phyloP scores from a whole-genome alignment of 2,888 invertebrate species.

The Saturnia japonica region DNA sequence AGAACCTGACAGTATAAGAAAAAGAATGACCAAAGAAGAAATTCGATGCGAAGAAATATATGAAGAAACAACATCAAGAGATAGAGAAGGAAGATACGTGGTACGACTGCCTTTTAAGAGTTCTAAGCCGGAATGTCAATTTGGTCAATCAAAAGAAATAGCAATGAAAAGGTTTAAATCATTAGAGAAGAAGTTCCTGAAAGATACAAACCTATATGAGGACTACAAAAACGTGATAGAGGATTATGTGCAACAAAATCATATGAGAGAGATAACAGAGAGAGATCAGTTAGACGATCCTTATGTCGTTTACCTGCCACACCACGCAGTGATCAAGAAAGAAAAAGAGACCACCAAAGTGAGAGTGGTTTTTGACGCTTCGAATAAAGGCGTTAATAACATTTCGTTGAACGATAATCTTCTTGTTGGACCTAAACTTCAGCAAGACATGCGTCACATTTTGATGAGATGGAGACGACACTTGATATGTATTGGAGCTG shows the following conservation, averaged over 20 bases:
- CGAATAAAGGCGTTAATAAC: too few species aligned
- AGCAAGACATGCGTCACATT: constrained; percentile 28
- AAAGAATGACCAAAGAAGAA: neutral
- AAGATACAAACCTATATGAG: constrained; percentile 25
- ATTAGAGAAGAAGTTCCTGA: constrained; percentile 27
- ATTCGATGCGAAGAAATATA: neutral
- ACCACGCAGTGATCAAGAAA: constrained; percentile 38
- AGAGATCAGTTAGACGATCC: neutral
- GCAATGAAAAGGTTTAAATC: constrained; percentile 25
- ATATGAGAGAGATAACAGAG: constrained; percentile 24
- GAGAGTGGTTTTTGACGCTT: too few species aligned
- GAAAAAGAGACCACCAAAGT: too few species aligned
- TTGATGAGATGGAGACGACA: constrained; percentile 28
- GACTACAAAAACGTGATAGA: constrained; percentile 31
- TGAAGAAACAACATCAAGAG: neutral
- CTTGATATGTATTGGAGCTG: constrained; percentile 23
- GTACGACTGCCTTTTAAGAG: neutral
- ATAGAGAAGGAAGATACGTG: neutral
- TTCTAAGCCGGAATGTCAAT: neutral
- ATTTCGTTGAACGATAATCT: too few species aligned
- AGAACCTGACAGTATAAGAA: neutral
- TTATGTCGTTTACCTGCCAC: constrained; percentile 36
- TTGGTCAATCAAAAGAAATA: neutral
- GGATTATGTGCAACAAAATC: constrained; percentile 30
- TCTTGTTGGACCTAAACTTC: constrained; percentile 32